Base-by-base conservation (phyloP, 1,140 invertebrate genomes). In the Ceratitis capitata region DNA sequence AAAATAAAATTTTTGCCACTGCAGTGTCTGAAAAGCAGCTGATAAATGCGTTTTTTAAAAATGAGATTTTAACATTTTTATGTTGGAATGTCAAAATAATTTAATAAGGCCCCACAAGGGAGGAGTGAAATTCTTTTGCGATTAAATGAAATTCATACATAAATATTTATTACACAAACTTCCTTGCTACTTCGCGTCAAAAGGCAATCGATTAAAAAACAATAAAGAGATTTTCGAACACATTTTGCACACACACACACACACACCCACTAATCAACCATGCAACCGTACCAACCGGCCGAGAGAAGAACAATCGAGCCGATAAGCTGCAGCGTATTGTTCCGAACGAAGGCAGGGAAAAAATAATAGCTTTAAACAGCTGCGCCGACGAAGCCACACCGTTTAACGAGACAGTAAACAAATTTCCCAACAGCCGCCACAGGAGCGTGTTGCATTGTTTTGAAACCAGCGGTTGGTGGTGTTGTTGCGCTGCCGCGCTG, bases 221-320 rank as follows among this genome's bases (percentile, higher is more conserved):
- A 78, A 78, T 78, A 78, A 78, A 78, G 32, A 78, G 42, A 78
- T 78, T 78, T 39, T 32, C 32, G 42, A 47, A 39, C 69, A 39
- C 32, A 42, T 78, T 78, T 47, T 19, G 19, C 35, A 78, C 69
- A 78, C 19, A 16, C 32, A 6, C 3, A 9, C n/a, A 26, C n/a
- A n/a, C n/a, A n/a, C n/a, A n/a, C n/a, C n/a, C n/a, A n/a, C n/a
- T n/a, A n/a, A n/a, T n/a, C n/a, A n/a, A n/a, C n/a, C n/a, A n/a
- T n/a, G n/a, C n/a, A n/a, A n/a, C n/a, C n/a, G n/a, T n/a, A n/a
- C n/a, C n/a, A n/a, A n/a, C n/a, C n/a, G n/a, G n/a, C n/a, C n/a
- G n/a, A n/a, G n/a, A n/a, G 29, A 61, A 61, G 56, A 61, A 61
- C 56, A 61, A 61, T 61, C 23, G 26, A 5, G 6, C 26, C 56